Evolutionary conservation across 1,140 invertebrate species (phyloP), one percentile per base, ranked within the genome.

Genomic region (Luehdorfia chinensis): DNA sequence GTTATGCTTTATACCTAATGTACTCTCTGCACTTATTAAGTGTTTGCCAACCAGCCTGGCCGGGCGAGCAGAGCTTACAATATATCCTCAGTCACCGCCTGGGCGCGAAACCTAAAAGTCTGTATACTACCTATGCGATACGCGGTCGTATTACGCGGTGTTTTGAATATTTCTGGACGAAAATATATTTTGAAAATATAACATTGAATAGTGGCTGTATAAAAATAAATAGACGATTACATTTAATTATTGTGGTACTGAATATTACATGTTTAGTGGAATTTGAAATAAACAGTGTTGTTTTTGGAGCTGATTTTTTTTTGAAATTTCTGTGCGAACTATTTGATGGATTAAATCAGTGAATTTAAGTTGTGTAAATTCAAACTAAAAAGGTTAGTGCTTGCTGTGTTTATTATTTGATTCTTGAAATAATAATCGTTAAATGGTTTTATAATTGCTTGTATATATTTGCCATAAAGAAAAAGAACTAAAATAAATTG

Each of bases 1-100:
- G n/a, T n/a, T n/a, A n/a, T 16, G 36, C 32, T 36, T 51, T 14
- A 6, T 57, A 46, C 47, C 47, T 41, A 56, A 14, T 6, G 8
- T 5, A 21, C 1, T 18, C 6, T 75, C 64, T 72, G 23, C 31
- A 21, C 7, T 15, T 30, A 19, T 12, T 19, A 66, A 67, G 16
- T 81, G 65, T 75, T 57, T 81, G 77, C 28, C 55, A 27, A 47
- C 32, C 53, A 76, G 74, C 63, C 68, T 78, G 77, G 75, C 77
- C 77, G 71, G 74, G 69, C 61, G 60, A 70, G 59, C 64, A 59
- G 48, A 73, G 73, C 75, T 74, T 75, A 60, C 64, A 62, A 56
- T 66, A 69, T 63, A 68, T 68, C 71, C 77, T 78, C 77, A 81
- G 77, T 81, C 59, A 66, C 55, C 59, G 59, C 65, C 71, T 57